Base-by-base conservation (phyloP, 2,113 vertebrate species). In the Hypomesus transpacificus region DNA sequence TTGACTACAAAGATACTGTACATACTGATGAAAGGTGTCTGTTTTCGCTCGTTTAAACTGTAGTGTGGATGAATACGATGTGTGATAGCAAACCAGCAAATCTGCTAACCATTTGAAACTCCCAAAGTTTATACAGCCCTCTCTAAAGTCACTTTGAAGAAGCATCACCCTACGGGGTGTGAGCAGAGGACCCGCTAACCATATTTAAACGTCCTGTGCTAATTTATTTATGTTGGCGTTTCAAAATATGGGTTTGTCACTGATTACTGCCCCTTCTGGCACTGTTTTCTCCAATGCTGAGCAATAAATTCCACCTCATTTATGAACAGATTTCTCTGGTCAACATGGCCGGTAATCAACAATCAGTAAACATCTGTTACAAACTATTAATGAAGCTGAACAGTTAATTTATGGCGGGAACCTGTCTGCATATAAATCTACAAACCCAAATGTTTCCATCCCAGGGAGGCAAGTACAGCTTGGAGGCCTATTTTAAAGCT, bases 321-420 rank as follows among this genome's bases (percentile, higher is more conserved):
- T 75, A 59, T 77, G 73, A 73, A 79, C 76, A 78, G 70, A 81
- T 76, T 81, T 83, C 73, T 58, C 59, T 76, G 79, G 66, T 81
- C 73, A 83, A 81, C 75, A 73, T 53, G 62, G 53, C 64, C 63
- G 53, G 75, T 77, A 75, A 78, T 71, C 68, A 75, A 69, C 69
- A 78, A 69, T 72, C 81, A 66, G 75, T 68, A 70, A 72, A 75
- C 78, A 81, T 78, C 78, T 83, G 78, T 80, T 83, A 71, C 69
- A 63, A 76, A 75, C 62, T 76, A 70, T 69, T 80, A 79, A 80
- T 82, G 66, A 77, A 70, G 63, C 51, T 31, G 66, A 77, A 52
- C 20, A 46, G 68, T 61, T 59, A 56, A 78, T 83, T 81, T 81
- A 78, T 66, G 58, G 50, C 71, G 13, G 46, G 46, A 59, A 52